These are phyloP conservation scores for Zaprionus ornatus DNA, from an alignment of 1,140 invertebrate species.

Conservation along the genomic window DNA sequence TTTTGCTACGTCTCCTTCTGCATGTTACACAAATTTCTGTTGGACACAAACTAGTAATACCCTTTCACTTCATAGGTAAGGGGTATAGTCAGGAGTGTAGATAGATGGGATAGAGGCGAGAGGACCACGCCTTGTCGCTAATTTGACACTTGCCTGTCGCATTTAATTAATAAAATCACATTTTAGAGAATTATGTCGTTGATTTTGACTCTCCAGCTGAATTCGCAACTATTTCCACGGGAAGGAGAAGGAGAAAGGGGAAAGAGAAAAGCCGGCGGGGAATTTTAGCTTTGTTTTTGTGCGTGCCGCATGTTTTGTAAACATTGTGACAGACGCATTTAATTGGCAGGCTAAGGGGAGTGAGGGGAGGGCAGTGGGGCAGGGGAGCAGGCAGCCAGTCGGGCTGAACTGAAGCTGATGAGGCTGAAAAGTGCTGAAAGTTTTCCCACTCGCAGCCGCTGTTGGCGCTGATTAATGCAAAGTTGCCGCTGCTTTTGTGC, in stretches of 20 bases:
- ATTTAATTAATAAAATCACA: conserved; percentile 78
- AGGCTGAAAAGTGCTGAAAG: conserved; percentile 32
- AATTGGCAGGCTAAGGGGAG: conserved; percentile 54
- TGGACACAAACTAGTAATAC: neutral
- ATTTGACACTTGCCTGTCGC: conserved; percentile 78
- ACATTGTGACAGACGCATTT: conserved; percentile 63
- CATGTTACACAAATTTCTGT: neutral
- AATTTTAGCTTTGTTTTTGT: conserved; percentile 6
- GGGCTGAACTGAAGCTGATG: conserved; percentile 22
- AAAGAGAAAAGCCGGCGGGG: neutral
- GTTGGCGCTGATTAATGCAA: conserved; percentile 61
- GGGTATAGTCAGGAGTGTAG: neutral
- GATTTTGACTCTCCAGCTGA: conserved; percentile 44
- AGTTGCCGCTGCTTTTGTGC: conserved; percentile 36
- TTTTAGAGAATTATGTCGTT: conserved; percentile 72
- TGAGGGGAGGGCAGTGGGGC: conserved; percentile 15
- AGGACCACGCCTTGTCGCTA: conserved; percentile 47
- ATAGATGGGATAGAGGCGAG: neutral
- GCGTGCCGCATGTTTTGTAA: conserved; percentile 22
- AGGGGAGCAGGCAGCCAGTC: neutral
- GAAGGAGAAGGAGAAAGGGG: neutral
- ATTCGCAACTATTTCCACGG: conserved; percentile 41
- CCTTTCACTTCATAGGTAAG: no score
- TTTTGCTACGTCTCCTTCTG: no score
- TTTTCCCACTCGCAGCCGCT: conserved; percentile 27